Base-by-base conservation (phyloP, 2,113 vertebrate species). In the Natator depressus region DNA sequence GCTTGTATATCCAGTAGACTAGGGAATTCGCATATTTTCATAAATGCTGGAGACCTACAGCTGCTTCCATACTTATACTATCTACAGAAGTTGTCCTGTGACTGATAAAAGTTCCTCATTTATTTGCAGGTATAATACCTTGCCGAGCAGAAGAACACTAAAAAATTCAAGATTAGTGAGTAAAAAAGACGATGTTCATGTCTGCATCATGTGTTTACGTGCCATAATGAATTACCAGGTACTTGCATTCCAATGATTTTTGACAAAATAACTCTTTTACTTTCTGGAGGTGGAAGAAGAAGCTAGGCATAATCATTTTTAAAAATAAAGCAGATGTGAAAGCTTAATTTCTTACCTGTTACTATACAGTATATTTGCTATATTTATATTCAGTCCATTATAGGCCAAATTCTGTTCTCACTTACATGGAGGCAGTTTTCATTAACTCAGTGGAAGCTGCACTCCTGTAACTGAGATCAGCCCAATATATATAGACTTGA, bases 191-290 rank as follows among this genome's bases (percentile, higher is more conserved):
- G 99, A 99, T 0, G 99, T 99, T 3, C 99, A 99, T 1, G 99
- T 99, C 54, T 99, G 99, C 96, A 98, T 99, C 98, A 99, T 99
- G 99, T 99, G 99, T 97, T 96, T 99, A 25, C 92, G 99, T 85
- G 99, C 99, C 97, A 99, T 99, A 87, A 99, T 99, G 99, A 99
- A 99, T 97, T 99, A 99, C 95, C 99, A 99, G 99, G 99, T 99
- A 94, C 7, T 84, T 50, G 51, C 90, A 42, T 54, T 59, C 87
- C 24, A 29, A 1, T 84, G 55, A 91, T 79, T 50, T 2, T 2
- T 62, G 6, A 12, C 19, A 55, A 5, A 2, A 0, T 13, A 17
- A 1, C 72, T 84, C 0, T 17, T 24, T 46, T 53, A 31, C 4
- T 5, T 9, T 3, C 9, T 29, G 22, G 59, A 83, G 87, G 62